These are phyloP conservation scores for Sparus aurata DNA, from an alignment of 2,797 vertebrate genomes.

Conservation along the genomic window DNA sequence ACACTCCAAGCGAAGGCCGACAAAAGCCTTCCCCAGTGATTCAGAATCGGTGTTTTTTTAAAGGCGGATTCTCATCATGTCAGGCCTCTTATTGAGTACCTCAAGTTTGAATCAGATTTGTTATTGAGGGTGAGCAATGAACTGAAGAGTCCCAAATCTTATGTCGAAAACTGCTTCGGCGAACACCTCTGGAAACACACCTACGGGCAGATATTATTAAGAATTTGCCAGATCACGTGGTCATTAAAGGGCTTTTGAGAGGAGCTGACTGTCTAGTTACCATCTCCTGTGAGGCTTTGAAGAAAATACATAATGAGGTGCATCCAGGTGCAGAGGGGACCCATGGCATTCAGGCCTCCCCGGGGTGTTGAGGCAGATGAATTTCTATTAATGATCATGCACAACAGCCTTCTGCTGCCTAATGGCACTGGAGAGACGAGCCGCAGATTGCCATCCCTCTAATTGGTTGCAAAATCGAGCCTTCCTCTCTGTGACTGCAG, in stretches of 20 bases:
- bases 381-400: conserved; percentile 66
- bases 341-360: conserved; percentile 40
- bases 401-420: conserved; percentile 48
- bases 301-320: conserved; percentile 57
- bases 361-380: conserved; percentile 47
- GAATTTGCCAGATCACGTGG: conserved; percentile 9
- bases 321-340: conserved; percentile 53
- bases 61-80: neutral
- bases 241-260: conserved; percentile 27
- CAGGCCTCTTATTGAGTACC: neutral
- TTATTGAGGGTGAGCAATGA: conserved; percentile 1
- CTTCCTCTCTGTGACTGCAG: conserved; percentile 28
- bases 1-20: neutral
- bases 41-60: neutral
- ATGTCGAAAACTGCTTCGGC: neutral
- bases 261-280: conserved; percentile 32
- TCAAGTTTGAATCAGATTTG: neutral
- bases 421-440: conserved; percentile 59
- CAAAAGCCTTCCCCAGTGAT: neutral
- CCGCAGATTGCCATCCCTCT: conserved; percentile 51
- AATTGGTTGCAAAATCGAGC: conserved; percentile 55
- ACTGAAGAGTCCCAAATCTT: conserved; percentile 6
- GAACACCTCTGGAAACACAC: conserved; percentile 22
- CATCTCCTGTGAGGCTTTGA: conserved; percentile 42
- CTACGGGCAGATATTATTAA: neutral